These are phyloP conservation scores for Acanthisitta chloris DNA, from an alignment of 2,113 vertebrate genomes.

Conservation along the genomic window DNA sequence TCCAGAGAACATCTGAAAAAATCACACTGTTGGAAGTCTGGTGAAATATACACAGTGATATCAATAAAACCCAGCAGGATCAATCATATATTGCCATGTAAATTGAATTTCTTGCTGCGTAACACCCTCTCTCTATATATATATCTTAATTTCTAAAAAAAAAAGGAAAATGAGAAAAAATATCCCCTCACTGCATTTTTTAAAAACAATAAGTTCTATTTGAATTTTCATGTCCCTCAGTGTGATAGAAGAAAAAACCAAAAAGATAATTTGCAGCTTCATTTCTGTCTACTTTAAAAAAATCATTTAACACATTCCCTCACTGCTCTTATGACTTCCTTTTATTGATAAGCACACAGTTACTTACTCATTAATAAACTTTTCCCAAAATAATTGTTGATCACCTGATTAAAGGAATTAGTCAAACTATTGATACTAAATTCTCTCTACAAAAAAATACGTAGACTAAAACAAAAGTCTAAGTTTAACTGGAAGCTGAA, in stretches of 20 bases:
- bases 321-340: neutral
- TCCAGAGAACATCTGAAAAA: neutral
- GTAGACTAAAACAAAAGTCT: neutral
- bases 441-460: neutral
- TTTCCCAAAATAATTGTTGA: neutral
- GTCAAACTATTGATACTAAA: neutral
- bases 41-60: constrained; percentile 1
- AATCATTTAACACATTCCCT: neutral
- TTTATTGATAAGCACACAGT: neutral
- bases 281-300: neutral
- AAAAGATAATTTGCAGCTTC: neutral
- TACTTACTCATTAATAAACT: neutral
- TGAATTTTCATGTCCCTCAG: neutral
- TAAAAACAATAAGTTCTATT: neutral
- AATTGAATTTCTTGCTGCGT: constrained; percentile 32
- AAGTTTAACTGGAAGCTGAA: neutral
- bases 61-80: constrained; percentile 41
- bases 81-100: neutral
- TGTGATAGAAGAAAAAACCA: neutral
- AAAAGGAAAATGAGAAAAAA: neutral
- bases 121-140: neutral
- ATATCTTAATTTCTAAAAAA: neutral
- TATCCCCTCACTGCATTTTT: neutral
- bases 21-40: neutral
- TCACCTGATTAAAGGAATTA: neutral